Evolutionary conservation across 2,113 vertebrate genomes (phyloP).

Genomic region (Halichoerus grypus): DNA sequence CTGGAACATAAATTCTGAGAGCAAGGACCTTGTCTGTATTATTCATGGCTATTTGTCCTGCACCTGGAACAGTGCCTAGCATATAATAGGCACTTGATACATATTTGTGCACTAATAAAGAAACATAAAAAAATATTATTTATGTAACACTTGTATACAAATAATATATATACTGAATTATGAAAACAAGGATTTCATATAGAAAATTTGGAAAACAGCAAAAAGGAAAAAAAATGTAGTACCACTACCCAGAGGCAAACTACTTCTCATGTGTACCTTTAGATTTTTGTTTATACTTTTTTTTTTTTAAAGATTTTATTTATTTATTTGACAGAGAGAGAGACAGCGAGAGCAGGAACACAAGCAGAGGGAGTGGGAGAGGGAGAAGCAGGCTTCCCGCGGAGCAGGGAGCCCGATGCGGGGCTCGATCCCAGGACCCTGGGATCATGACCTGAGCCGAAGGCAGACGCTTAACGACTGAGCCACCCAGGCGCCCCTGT

Average conservation of each 20-base stretch:
- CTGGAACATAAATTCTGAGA: conserved; percentile 21
- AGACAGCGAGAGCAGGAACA: too few relatives aligned
- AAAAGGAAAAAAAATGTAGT: background rate
- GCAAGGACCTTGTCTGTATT: background rate
- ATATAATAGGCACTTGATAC: background rate
- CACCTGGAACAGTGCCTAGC: background rate
- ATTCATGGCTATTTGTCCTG: background rate
- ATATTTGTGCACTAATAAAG: background rate
- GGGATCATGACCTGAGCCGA: too few relatives aligned
- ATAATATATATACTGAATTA: background rate
- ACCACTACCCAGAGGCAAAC: background rate
- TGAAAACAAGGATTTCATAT: background rate
- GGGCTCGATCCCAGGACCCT: too few relatives aligned
- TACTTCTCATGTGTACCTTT: background rate
- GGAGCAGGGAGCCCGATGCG: too few relatives aligned
- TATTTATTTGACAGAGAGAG: too few relatives aligned
- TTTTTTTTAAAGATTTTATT: background rate
- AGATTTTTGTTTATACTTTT: background rate
- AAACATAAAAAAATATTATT: background rate
- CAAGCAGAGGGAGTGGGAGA: too few relatives aligned
- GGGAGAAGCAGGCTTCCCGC: too few relatives aligned
- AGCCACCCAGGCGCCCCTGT: too few relatives aligned
- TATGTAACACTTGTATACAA: background rate
- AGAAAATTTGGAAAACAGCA: background rate
- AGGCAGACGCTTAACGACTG: too few relatives aligned